Conservation (phyloP, 2,888 invertebrate genomes). For the Aspidapion aeneum region DNA sequence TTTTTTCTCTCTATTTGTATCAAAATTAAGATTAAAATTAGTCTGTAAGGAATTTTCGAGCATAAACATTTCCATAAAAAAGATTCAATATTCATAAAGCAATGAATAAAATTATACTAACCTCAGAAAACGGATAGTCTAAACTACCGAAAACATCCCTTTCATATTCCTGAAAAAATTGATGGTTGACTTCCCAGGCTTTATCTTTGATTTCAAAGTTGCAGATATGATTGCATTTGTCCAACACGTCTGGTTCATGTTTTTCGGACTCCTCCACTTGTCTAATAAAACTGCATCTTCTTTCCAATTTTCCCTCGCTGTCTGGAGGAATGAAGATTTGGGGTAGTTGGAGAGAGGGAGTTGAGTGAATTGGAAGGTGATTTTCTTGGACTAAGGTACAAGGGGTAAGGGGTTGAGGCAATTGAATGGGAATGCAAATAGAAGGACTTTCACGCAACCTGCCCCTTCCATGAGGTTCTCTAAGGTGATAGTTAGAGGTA, state of each 20-base stretch:
- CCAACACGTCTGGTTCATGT: constrained; percentile 42
- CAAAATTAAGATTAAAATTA: too few relatives aligned
- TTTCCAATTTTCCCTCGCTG: constrained; percentile 42
- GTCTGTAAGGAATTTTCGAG: too few relatives aligned
- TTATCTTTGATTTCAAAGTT: constrained; percentile 47
- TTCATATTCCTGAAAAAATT: constrained; percentile 43
- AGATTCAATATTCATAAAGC: too few relatives aligned
- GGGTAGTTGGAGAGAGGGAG: constrained; percentile 49
- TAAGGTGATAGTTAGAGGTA: constrained; percentile 42
- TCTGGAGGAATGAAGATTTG: constrained; percentile 53
- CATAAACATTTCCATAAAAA: too few relatives aligned
- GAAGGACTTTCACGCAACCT: constrained; percentile 47
- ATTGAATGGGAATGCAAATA: constrained; percentile 50
- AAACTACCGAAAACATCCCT: constrained; percentile 45
- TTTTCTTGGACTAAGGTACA: constrained; percentile 36
- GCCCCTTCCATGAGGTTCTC: constrained; percentile 39
- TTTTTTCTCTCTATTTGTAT: too few relatives aligned
- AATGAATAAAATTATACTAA: constrained; percentile 27
- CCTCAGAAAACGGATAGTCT: constrained; percentile 50
- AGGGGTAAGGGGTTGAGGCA: constrained; percentile 35
- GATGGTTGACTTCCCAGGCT: constrained; percentile 40
- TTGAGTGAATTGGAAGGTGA: constrained; percentile 35
- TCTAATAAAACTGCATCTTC: constrained; percentile 52
- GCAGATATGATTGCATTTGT: constrained; percentile 47
- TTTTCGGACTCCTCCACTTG: constrained; percentile 50